Conservation (phyloP, 1,140 invertebrate species). For the Drosophila nigromelanica region DNA sequence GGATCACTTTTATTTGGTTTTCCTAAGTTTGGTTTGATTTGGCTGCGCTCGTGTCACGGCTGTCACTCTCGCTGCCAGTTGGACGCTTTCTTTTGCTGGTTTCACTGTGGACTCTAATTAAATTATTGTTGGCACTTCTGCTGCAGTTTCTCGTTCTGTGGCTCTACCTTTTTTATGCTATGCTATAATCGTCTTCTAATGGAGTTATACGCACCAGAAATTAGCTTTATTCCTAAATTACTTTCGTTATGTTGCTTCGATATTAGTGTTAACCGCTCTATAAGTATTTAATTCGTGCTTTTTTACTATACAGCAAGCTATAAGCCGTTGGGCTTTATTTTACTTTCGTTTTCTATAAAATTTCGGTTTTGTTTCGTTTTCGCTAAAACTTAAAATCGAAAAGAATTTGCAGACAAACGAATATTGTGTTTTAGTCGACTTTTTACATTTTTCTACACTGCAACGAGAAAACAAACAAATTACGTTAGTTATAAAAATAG, state of each 20-base stretch:
- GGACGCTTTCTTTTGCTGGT: neutral
- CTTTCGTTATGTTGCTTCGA: slow-evolving; percentile 43
- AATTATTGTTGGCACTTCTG: slow-evolving; percentile 68
- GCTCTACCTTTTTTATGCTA: slow-evolving; percentile 28
- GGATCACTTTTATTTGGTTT: slow-evolving; percentile 4
- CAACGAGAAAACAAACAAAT: slow-evolving; percentile 48
- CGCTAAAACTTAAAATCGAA: slow-evolving; percentile 72
- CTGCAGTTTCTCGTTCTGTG: slow-evolving; percentile 22
- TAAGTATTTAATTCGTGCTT: slow-evolving; percentile 28
- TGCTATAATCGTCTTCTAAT: slow-evolving; percentile 72
- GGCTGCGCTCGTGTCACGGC: slow-evolving; percentile 4
- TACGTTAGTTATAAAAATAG: slow-evolving; percentile 11
- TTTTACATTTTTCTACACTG: slow-evolving; percentile 83
- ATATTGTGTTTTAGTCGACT: slow-evolving; percentile 80
- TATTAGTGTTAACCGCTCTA: slow-evolving; percentile 9
- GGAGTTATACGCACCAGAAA: slow-evolving; percentile 79
- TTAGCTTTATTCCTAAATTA: slow-evolving; percentile 57
- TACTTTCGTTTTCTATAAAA: slow-evolving; percentile 22
- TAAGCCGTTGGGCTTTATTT: slow-evolving; percentile 42
- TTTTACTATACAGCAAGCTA: slow-evolving; percentile 49
- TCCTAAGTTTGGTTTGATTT: neutral
- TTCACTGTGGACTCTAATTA: slow-evolving; percentile 45
- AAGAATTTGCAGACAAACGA: slow-evolving; percentile 77
- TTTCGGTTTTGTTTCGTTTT: slow-evolving; percentile 58
- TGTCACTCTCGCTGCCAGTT: slow-evolving; percentile 15